Evolutionary conservation across 2,888 invertebrate species (phyloP), one percentile per base, ranked within the genome.

Genomic region (Cryptocephalus moraei): DNA sequence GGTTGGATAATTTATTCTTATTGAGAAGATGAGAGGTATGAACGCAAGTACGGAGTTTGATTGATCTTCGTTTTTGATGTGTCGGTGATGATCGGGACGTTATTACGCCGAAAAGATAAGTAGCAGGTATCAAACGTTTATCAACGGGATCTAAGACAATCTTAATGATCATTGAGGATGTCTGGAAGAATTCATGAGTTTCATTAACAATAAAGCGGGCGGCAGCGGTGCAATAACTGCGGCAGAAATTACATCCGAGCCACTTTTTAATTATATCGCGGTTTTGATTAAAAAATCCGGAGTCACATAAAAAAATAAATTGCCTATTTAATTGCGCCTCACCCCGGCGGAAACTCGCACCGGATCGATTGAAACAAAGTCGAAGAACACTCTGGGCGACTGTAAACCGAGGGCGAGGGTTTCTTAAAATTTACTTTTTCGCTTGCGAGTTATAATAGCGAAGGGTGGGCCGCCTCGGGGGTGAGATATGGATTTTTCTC

Each of bases 391-490:
- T 59, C 58, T 64, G 68, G 64, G 52, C 66, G 63, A 62, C 63
- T 68, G 61, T 55, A 62, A 55, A 57, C 57, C 59, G 61, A 63
- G 65, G 64, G 62, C 64, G 68, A 64, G 63, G 66, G 65, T 64
- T 65, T 66, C 66, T 67, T 67, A 66, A 67, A 67, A 66, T 71
- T 71, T 70, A 70, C 70, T 71, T 70, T 70, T 69, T 69, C 70
- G 68, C 68, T 69, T 66, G 67, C 69, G 68, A 70, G 70, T 70
- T 70, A 70, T 70, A 70, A 70, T 69, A 67, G 69, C 68, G 66
- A 64, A 61, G 65, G 63, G 49, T 44, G 43, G 56, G 39, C 32
- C 22, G 32, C 31, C 39, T 33, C 13, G 43, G 39, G 46, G 49
- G 45, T 44, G 49, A 69, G 69, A 71, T 70, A 70, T 70, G 70